Evolutionary conservation across 2,888 invertebrate species (phyloP).

Genomic region (Therioaphis trifolii): DNA sequence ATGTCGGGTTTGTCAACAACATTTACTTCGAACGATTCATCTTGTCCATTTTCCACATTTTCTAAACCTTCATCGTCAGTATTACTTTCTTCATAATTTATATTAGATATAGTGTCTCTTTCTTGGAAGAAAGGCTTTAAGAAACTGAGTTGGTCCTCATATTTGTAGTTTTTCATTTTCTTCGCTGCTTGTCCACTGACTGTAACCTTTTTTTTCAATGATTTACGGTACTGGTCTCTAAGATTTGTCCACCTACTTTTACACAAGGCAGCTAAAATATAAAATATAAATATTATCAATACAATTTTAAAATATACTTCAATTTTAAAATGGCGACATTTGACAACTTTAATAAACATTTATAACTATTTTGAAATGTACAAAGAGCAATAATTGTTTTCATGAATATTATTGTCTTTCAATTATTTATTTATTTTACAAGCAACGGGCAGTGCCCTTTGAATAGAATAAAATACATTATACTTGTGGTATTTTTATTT

Average conservation of each 20-base stretch:
- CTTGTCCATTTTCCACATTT: not conserved
- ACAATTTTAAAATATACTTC: too few relatives aligned
- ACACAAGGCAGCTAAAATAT: not conserved
- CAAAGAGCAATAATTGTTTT: too few relatives aligned
- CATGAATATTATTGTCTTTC: too few relatives aligned
- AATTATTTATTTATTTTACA: too few relatives aligned
- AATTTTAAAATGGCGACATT: too few relatives aligned
- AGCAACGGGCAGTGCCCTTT: too few relatives aligned
- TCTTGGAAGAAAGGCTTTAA: not conserved
- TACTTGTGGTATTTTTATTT: too few relatives aligned
- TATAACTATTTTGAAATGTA: too few relatives aligned
- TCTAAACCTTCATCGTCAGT: not conserved
- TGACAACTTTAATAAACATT: too few relatives aligned
- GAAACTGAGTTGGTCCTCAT: slow-evolving; percentile 10
- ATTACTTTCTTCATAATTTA: slow-evolving; percentile 6
- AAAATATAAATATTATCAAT: not conserved
- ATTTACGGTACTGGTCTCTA: slow-evolving; percentile 2
- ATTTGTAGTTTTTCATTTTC: not conserved
- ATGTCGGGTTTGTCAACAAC: not conserved
- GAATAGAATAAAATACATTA: too few relatives aligned
- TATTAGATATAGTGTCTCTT: not conserved
- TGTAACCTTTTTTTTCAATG: not conserved
- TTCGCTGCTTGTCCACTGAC: slow-evolving; percentile 5
- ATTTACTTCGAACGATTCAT: slow-evolving; percentile 11
- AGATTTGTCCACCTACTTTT: not conserved